phyloP scores from a whole-genome alignment of 2,113 vertebrate genomes.

The Plecotus auritus region DNA sequence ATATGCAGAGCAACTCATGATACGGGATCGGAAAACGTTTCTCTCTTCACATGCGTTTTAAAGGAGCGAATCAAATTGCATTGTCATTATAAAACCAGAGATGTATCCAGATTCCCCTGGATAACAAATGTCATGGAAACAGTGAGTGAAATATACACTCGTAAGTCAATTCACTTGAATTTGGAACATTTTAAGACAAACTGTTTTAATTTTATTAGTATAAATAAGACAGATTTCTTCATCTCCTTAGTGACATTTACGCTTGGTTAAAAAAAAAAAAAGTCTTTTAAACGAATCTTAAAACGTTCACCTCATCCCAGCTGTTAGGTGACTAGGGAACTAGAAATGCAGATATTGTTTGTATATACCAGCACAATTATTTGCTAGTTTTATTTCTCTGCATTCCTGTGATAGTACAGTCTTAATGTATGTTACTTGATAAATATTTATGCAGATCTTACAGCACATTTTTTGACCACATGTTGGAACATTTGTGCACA shows the following conservation, averaged over 20 bases:
- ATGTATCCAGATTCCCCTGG: neutral
- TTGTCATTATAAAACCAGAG: neutral
- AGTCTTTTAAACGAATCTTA: constrained; percentile 45
- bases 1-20: neutral
- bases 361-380: neutral
- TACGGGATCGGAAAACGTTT: neutral
- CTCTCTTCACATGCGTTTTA: neutral
- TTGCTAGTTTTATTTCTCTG: constrained; percentile 64
- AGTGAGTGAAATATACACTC: neutral
- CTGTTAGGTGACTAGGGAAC: constrained; percentile 57
- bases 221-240: constrained; percentile 60
- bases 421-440: constrained; percentile 76
- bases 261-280: neutral
- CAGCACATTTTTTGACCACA: constrained; percentile 83
- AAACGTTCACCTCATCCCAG: constrained; percentile 37
- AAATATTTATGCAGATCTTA: constrained; percentile 81
- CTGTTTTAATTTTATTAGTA: constrained; percentile 66
- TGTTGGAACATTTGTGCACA: constrained; percentile 84
- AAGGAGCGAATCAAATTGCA: neutral
- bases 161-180: constrained; percentile 18
- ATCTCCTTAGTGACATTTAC: constrained; percentile 59
- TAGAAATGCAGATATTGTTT: constrained; percentile 63
- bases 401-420: constrained; percentile 65
- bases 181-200: constrained; percentile 40
- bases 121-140: neutral